phyloP scores from a whole-genome alignment of 2,888 invertebrate genomes.

The Aphodius granarius region DNA sequence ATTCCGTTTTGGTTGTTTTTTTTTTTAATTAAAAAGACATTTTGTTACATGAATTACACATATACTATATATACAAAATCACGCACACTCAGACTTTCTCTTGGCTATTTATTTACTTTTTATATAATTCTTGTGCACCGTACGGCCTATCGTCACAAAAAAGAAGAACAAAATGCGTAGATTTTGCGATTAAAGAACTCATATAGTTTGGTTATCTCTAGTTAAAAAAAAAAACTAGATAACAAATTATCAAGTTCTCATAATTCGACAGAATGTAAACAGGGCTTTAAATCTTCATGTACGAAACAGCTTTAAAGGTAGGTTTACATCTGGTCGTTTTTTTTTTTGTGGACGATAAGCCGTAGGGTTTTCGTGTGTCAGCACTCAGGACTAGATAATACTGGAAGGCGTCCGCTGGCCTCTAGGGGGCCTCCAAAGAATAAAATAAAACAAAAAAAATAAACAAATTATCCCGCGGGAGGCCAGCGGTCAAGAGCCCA shows the following conservation, averaged over 20 bases:
- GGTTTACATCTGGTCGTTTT: neutral
- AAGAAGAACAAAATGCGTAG: neutral
- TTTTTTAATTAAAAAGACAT: neutral
- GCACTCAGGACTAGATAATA: conserved; percentile 68
- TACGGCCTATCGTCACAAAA: neutral
- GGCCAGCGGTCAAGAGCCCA: conserved; percentile 29
- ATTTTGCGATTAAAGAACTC: too few relatives aligned
- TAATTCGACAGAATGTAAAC: neutral
- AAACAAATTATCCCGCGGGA: conserved; percentile 51
- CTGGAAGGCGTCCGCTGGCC: conserved; percentile 61
- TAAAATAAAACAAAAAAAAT: conserved; percentile 12
- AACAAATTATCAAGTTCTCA: neutral
- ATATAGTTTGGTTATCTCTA: neutral
- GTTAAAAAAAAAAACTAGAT: neutral
- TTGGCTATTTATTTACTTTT: neutral
- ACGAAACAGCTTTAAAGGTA: neutral
- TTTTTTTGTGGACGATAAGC: neutral
- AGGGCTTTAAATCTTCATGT: neutral
- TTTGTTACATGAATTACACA: neutral
- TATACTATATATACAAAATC: neutral
- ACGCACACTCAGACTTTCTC: neutral
- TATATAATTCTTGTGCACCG: neutral
- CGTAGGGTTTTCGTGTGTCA: conserved; percentile 34
- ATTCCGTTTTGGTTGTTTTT: neutral
- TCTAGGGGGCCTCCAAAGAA: conserved; percentile 66